Evolutionary conservation across 1,140 invertebrate genomes (phyloP).

Genomic region (Pseudomyrmex flavicornis): DNA sequence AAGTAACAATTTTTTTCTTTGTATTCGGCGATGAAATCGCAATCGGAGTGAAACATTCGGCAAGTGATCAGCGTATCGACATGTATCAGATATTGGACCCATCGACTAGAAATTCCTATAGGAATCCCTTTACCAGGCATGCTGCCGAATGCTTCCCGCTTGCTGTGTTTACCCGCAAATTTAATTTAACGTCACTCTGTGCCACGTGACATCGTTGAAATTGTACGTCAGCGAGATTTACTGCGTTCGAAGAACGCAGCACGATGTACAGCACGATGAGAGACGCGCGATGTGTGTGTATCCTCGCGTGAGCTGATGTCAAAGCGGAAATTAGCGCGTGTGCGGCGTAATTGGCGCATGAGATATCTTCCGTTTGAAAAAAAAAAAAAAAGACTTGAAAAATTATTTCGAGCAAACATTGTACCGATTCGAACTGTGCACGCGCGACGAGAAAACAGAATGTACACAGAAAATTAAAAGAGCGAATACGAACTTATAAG

Average conservation of each 20-base stretch:
- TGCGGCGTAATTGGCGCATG: slow-evolving; percentile 10
- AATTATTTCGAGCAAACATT: too few relatives aligned
- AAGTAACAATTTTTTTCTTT: background rate
- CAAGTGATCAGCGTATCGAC: slow-evolving; percentile 59
- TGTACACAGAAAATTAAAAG: background rate
- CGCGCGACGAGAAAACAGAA: too few relatives aligned
- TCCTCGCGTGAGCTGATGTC: background rate
- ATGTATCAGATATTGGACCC: slow-evolving; percentile 64
- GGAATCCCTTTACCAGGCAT: slow-evolving; percentile 41
- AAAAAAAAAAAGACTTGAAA: background rate
- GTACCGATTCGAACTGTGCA: too few relatives aligned
- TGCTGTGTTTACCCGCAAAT: slow-evolving; percentile 58
- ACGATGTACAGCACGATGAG: background rate
- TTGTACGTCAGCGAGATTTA: slow-evolving; percentile 70
- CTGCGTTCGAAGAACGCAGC: slow-evolving; percentile 34
- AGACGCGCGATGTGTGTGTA: background rate
- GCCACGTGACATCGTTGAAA: slow-evolving; percentile 66
- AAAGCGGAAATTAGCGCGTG: background rate
- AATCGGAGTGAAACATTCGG: slow-evolving; percentile 60
- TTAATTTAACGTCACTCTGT: slow-evolving; percentile 73
- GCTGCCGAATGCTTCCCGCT: slow-evolving; percentile 12
- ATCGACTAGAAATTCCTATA: slow-evolving; percentile 51
- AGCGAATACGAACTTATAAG: background rate
- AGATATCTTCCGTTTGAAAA: background rate
- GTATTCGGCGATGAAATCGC: slow-evolving; percentile 11